Percentiles rank a stretch among this genome's conserved stretches.
phyloP scores from a whole-genome alignment of 2,888 invertebrate species.

The Aethes cnicana region DNA sequence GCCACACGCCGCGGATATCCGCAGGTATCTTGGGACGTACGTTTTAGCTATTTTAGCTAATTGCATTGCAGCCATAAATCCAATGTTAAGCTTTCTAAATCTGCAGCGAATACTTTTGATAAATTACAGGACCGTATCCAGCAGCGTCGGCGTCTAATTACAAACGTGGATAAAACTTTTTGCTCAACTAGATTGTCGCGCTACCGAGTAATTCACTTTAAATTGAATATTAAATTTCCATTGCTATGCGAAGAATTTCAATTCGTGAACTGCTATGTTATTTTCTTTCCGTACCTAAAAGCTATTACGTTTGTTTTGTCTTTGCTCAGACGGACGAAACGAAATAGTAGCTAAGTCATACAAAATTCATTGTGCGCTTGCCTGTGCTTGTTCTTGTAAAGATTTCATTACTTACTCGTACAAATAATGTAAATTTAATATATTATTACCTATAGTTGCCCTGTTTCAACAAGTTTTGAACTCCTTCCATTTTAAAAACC shows the following conservation, averaged over 20 bases:
- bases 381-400: no score
- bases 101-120: conserved; percentile 27
- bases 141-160: conserved; percentile 61
- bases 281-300: conserved; percentile 26
- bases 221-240: conserved; percentile 63
- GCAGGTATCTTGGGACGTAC: conserved; percentile 30
- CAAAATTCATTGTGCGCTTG: conserved; percentile 20
- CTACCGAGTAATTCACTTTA: conserved; percentile 64
- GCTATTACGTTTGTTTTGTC: conserved; percentile 24
- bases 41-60: conserved; percentile 30
- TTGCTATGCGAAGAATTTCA: conserved; percentile 43
- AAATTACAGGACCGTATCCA: conserved; percentile 14
- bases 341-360: conserved; percentile 18
- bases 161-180: conserved; percentile 69
- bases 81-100: conserved; percentile 15
- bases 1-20: conserved; percentile 24
- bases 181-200: conserved; percentile 67
- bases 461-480: no score
- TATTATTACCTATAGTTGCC: no score
- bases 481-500: no score
- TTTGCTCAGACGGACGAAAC: conserved; percentile 17
- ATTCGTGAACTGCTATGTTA: conserved; percentile 41
- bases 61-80: conserved; percentile 28
- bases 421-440: no score
- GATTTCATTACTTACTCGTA: no score